These are phyloP conservation scores for Todus mexicanus DNA, from an alignment of 2,797 vertebrate genomes.

Conservation along the genomic window DNA sequence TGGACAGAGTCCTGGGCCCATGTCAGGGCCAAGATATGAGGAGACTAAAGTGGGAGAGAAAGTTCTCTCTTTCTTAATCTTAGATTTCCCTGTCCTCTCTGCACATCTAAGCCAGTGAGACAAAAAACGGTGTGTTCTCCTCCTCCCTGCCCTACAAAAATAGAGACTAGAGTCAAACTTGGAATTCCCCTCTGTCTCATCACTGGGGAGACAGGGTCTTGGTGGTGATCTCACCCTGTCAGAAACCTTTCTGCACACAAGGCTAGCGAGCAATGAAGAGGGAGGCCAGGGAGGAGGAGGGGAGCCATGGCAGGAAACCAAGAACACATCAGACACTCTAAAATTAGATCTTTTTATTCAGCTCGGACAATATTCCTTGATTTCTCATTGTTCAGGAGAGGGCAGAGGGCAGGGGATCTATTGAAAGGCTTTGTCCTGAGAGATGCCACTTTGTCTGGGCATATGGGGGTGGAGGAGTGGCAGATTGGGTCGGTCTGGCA, in stretches of 20 bases:
- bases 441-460: constrained; percentile 77
- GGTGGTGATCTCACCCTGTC: constrained; percentile 73
- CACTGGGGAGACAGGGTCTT: constrained; percentile 55
- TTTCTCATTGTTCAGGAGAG: constrained; percentile 76
- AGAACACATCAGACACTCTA: constrained; percentile 76
- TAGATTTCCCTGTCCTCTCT: background rate
- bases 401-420: constrained; percentile 74
- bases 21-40: background rate
- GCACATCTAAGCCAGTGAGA: background rate
- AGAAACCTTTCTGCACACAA: constrained; percentile 55
- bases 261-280: constrained; percentile 25
- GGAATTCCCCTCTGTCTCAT: constrained; percentile 75
- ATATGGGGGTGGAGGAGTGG: background rate
- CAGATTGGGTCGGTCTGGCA: background rate
- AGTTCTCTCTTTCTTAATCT: background rate
- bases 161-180: constrained; percentile 36
- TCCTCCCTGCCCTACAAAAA: constrained; percentile 24
- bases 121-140: background rate
- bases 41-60: background rate
- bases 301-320: constrained; percentile 74
- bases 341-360: constrained; percentile 80
- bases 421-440: constrained; percentile 70
- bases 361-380: constrained; percentile 77
- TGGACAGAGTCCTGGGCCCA: background rate
- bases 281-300: constrained; percentile 54